Percentiles rank a stretch among this genome's conserved stretches.
These are phyloP conservation scores for Physeter macrocephalus DNA, from an alignment of 2,113 vertebrate species.

Conservation along the genomic window DNA sequence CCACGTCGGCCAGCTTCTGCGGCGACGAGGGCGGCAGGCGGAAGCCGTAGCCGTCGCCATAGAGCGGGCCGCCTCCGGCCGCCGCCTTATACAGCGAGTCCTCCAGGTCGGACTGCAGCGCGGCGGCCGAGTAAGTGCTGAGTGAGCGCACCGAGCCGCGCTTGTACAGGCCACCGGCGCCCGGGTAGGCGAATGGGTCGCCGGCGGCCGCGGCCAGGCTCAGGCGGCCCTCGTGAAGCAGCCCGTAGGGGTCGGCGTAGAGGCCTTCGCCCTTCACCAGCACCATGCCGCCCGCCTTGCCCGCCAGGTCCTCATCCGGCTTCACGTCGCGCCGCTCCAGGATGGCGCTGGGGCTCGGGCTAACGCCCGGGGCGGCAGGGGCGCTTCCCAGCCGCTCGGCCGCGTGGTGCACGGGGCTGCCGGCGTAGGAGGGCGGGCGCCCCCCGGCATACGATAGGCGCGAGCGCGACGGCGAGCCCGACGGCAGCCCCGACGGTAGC, in stretches of 20 bases:
- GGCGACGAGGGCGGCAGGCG: slow-evolving; percentile 94
- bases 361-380: slow-evolving; percentile 86
- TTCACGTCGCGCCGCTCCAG: slow-evolving; percentile 97
- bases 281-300: slow-evolving; percentile 88
- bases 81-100: slow-evolving; percentile 93
- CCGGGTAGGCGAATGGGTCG: slow-evolving; percentile 93
- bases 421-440: slow-evolving; percentile 92
- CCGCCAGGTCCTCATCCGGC: slow-evolving; percentile 93
- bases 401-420: slow-evolving; percentile 87
- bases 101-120: slow-evolving; percentile 93
- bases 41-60: slow-evolving; percentile 90
- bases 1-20: slow-evolving; percentile 89
- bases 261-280: slow-evolving; percentile 95
- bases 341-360: slow-evolving; percentile 96
- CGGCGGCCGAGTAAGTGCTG: slow-evolving; percentile 96
- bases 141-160: slow-evolving; percentile 94
- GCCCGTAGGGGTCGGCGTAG: slow-evolving; percentile 93
- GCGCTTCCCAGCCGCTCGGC: slow-evolving; percentile 79
- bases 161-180: slow-evolving; percentile 94
- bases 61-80: slow-evolving; percentile 81
- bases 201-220: slow-evolving; percentile 96
- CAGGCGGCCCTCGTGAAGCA: slow-evolving; percentile 94
- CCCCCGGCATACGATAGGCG: slow-evolving; percentile 96
- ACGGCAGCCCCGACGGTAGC: slow-evolving; percentile 64
- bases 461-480: slow-evolving; percentile 89